Evolutionary conservation across 2,888 invertebrate species (phyloP).

Genomic region (Coleophora deauratella): DNA sequence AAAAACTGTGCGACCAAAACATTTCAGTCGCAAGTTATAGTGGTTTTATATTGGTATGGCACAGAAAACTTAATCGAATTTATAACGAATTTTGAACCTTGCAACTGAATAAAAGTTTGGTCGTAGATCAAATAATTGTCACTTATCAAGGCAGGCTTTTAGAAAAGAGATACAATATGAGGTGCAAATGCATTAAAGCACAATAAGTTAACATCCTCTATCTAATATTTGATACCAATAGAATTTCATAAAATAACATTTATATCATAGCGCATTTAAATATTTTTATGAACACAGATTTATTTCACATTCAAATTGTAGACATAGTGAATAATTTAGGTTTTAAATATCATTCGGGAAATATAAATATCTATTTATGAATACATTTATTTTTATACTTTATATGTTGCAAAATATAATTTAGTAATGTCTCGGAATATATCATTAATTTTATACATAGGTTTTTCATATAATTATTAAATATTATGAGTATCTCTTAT

Average conservation of each 20-base stretch:
- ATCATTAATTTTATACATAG: conserved; percentile 42
- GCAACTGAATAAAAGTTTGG: conserved; percentile 2
- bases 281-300: conserved; percentile 55
- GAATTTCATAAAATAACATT: conserved; percentile 48
- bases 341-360: conserved; percentile 46
- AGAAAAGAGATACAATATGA: too few relatives aligned
- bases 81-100: neutral
- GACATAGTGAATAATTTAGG: conserved; percentile 31
- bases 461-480: conserved; percentile 29
- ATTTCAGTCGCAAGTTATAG: too few relatives aligned
- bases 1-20: too few relatives aligned
- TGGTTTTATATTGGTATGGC: conserved; percentile 30
- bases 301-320: conserved; percentile 57
- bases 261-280: conserved; percentile 39
- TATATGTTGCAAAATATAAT: conserved; percentile 39
- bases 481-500: conserved; percentile 38
- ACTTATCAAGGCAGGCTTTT: conserved; percentile 2
- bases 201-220: conserved; percentile 18
- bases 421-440: conserved; percentile 49
- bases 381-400: too few relatives aligned
- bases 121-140: too few relatives aligned
- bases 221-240: conserved; percentile 41
- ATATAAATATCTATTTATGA: conserved; percentile 48
- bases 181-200: too few relatives aligned
- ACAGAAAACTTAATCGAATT: conserved; percentile 34